phyloP scores from a whole-genome alignment of 2,797 vertebrate species.

The Darevskia nairensis region DNA sequence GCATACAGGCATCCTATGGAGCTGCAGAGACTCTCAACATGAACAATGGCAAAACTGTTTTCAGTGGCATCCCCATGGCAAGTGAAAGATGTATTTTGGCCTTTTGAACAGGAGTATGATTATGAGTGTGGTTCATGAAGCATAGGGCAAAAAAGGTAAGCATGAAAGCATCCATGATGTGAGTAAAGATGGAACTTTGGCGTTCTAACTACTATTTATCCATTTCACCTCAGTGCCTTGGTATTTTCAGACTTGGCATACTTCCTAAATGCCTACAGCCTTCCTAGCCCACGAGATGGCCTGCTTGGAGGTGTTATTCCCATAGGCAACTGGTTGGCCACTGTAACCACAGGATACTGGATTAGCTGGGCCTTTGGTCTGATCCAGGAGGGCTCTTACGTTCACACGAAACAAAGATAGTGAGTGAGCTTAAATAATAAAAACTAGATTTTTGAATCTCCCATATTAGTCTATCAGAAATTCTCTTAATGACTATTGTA shows the following conservation, averaged over 20 bases:
- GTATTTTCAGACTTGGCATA: background rate
- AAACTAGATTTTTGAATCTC: background rate
- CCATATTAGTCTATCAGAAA: no score
- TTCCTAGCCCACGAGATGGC: background rate
- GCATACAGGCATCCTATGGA: background rate
- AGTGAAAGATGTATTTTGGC: background rate
- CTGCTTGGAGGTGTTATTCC: no score
- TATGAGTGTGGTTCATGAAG: background rate
- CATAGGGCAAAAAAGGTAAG: background rate
- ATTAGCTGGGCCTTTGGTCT: no score
- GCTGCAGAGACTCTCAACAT: background rate
- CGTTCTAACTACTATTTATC: background rate
- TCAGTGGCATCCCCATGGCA: background rate
- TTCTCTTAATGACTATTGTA: no score
- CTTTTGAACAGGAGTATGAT: background rate
- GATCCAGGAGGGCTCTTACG: no score
- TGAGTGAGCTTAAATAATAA: background rate
- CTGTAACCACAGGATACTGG: no score
- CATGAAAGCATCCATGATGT: background rate
- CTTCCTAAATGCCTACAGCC: background rate
- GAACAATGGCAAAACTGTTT: background rate
- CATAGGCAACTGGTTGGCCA: no score
- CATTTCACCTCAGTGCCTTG: background rate
- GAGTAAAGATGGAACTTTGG: background rate
- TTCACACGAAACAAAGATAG: background rate